Percentiles rank a stretch among this genome's conserved stretches.
These are phyloP conservation scores for Anser cygnoides DNA, from an alignment of 2,113 vertebrate genomes.

Conservation along the genomic window DNA sequence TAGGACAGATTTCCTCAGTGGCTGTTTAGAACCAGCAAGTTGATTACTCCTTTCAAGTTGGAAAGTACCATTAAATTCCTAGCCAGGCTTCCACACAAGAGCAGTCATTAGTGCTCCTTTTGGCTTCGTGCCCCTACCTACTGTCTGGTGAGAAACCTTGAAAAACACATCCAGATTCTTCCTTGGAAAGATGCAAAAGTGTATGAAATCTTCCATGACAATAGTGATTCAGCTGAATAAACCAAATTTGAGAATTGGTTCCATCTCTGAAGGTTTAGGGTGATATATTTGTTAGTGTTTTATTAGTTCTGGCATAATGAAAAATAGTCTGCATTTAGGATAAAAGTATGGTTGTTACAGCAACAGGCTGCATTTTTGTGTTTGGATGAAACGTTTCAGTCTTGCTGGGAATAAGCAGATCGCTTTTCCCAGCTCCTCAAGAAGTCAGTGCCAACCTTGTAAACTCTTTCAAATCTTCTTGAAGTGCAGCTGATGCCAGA, in stretches of 20 bases:
- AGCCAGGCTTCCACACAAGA: not conserved
- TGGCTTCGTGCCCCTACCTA: not conserved
- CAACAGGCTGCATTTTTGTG: constrained; percentile 36
- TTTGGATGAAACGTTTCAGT: not conserved
- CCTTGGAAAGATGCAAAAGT: not conserved
- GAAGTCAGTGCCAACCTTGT: constrained; percentile 34
- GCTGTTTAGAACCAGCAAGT: not conserved
- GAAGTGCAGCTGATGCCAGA: not conserved
- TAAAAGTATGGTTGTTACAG: constrained; percentile 13
- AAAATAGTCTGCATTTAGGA: constrained; percentile 32
- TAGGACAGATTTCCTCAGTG: not conserved
- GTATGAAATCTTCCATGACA: not conserved
- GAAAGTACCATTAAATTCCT: not conserved
- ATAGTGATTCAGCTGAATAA: not conserved
- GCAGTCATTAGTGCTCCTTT: not conserved
- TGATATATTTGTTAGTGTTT: not conserved
- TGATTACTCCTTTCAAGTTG: not conserved
- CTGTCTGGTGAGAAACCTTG: not conserved
- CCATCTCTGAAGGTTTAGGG: constrained; percentile 2
- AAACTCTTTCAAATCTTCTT: constrained; percentile 27
- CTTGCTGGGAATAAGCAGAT: constrained; percentile 53
- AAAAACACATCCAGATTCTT: not conserved
- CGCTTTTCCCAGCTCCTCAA: constrained; percentile 20
- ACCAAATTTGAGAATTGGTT: not conserved
- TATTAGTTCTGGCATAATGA: constrained; percentile 4